phyloP scores from a whole-genome alignment of 2,113 vertebrate species.

The Montifringilla adamsi region DNA sequence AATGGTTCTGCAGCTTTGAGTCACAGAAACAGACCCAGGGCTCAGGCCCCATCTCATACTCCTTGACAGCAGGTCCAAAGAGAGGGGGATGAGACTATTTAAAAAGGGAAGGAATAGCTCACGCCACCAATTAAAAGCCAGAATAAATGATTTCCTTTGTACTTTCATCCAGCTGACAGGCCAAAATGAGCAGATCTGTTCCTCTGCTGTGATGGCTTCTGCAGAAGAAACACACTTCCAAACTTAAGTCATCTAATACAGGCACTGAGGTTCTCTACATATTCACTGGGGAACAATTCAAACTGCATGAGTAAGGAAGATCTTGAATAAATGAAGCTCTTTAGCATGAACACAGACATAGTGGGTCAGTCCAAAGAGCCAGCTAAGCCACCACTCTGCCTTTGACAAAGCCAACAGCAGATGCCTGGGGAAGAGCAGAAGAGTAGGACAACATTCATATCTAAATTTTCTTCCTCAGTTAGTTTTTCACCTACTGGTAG shows the following conservation, averaged over 20 bases:
- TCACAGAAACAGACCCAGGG: background rate
- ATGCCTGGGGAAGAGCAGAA: background rate
- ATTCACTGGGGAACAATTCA: background rate
- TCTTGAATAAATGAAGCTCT: background rate
- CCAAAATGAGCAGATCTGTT: background rate
- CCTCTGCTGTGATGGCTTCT: background rate
- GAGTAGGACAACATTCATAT: background rate
- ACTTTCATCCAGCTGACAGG: background rate
- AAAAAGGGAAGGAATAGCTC: background rate
- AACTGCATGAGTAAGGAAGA: background rate
- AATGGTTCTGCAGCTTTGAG: background rate
- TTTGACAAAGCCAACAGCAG: background rate
- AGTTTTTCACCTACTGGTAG: background rate
- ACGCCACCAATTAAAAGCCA: background rate
- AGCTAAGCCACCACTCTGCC: background rate
- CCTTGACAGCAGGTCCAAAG: background rate
- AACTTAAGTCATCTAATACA: background rate
- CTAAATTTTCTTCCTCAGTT: background rate
- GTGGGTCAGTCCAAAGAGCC: background rate
- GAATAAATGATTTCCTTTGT: background rate
- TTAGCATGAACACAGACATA: background rate
- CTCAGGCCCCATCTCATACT: background rate
- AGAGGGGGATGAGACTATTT: background rate
- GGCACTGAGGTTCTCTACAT: background rate
- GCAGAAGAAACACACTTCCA: background rate